These are phyloP conservation scores for Glaucomys volans DNA, from an alignment of 2,113 vertebrate species.

Conservation along the genomic window DNA sequence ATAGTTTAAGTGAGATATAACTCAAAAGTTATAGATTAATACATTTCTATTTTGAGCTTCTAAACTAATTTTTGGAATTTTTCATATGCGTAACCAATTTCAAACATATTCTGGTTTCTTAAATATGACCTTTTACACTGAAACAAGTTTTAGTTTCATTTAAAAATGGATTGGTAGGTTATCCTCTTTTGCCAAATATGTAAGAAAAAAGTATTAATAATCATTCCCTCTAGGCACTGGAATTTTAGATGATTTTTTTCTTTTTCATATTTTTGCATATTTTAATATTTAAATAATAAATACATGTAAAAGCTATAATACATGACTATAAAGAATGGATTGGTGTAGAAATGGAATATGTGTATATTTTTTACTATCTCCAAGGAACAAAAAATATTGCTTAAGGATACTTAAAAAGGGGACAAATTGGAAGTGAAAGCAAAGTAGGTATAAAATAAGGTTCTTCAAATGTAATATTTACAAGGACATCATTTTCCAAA, in stretches of 20 bases:
- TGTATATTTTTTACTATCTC: not conserved
- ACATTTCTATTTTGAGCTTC: slow-evolving; percentile 15
- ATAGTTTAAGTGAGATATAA: slow-evolving; percentile 31
- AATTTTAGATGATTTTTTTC: slow-evolving; percentile 56
- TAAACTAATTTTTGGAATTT: not conserved
- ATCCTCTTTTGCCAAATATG: not conserved
- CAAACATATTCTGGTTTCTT: slow-evolving; percentile 30
- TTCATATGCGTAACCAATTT: not conserved
- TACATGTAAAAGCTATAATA: not conserved
- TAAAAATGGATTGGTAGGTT: not conserved
- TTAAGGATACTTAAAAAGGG: not conserved
- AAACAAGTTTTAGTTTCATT: slow-evolving; percentile 45
- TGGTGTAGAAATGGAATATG: not conserved
- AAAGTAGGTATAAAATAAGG: not conserved
- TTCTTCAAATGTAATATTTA: not conserved
- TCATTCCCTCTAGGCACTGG: not conserved
- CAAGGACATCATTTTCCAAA: not conserved
- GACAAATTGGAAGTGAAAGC: not conserved
- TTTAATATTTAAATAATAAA: slow-evolving; percentile 52
- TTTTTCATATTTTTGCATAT: not conserved
- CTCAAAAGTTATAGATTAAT: not conserved
- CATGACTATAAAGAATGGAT: no score
- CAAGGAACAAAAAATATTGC: not conserved
- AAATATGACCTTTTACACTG: slow-evolving; percentile 6
- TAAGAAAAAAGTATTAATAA: not conserved